phyloP scores from a whole-genome alignment of 92 coral and sea anemone genomes.

The Palythoa grandiflora region DNA sequence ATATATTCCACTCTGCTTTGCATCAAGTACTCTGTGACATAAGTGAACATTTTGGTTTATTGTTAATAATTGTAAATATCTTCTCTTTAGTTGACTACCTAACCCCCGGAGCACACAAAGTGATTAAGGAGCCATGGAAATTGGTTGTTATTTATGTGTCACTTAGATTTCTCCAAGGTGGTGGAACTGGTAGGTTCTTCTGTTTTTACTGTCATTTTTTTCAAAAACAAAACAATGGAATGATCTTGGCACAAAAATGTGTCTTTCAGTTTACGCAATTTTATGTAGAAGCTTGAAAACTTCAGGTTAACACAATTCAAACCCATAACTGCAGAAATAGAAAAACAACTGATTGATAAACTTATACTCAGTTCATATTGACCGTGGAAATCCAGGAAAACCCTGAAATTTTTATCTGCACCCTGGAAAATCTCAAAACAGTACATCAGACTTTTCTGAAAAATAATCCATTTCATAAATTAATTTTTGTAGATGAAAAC shows the following conservation, averaged over 20 bases:
- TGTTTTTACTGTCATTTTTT: background rate
- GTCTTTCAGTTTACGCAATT: background rate
- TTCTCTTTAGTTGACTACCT: conserved; percentile 80
- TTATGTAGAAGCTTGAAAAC: too few relatives aligned
- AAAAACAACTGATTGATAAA: too few relatives aligned
- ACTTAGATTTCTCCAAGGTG: conserved; percentile 90
- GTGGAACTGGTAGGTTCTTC: conserved; percentile 54
- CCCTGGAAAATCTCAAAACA: background rate
- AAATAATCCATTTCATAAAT: too few relatives aligned
- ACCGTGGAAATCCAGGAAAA: background rate
- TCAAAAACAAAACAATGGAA: background rate
- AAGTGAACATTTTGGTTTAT: too few relatives aligned
- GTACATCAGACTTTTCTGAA: too few relatives aligned
- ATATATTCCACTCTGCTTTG: too few relatives aligned
- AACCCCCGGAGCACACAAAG: conserved; percentile 70
- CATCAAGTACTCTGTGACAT: too few relatives aligned
- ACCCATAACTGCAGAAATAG: too few relatives aligned
- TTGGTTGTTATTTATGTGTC: conserved; percentile 81
- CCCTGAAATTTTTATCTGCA: too few relatives aligned
- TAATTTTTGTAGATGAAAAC: too few relatives aligned
- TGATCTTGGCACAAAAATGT: background rate
- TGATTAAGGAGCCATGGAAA: conserved; percentile 79
- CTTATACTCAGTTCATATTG: too few relatives aligned
- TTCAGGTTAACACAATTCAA: too few relatives aligned
- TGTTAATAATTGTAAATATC: background rate